phyloP scores from a whole-genome alignment of 1,140 invertebrate genomes.

The Glossosoma conforme region DNA sequence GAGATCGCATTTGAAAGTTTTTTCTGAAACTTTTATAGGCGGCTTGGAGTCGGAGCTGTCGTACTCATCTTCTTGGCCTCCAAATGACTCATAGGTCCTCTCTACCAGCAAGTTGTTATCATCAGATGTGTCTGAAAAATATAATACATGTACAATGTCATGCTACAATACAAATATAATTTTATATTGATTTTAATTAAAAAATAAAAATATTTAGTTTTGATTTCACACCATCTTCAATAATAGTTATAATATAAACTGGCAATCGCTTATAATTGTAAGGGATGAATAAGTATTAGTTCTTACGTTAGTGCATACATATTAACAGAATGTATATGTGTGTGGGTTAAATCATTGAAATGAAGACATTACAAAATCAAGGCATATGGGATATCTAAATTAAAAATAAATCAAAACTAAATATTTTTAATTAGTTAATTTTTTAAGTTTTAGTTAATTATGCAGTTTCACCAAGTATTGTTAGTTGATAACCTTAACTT shows the following conservation, averaged over 20 bases:
- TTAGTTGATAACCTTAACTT: too few relatives aligned
- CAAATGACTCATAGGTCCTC: slow-evolving; percentile 17
- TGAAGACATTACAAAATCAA: too few relatives aligned
- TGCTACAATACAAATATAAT: background rate
- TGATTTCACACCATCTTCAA: too few relatives aligned
- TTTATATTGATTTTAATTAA: too few relatives aligned
- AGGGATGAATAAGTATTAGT: background rate
- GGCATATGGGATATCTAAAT: background rate
- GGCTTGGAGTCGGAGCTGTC: slow-evolving; percentile 27
- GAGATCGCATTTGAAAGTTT: slow-evolving; percentile 27
- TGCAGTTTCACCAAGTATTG: too few relatives aligned
- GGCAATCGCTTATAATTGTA: background rate
- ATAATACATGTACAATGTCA: background rate
- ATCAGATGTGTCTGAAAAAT: slow-evolving; percentile 26
- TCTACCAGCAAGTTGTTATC: slow-evolving; percentile 26
- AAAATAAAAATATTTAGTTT: too few relatives aligned
- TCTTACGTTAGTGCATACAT: too few relatives aligned
- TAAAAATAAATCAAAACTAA: background rate
- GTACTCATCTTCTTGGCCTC: slow-evolving; percentile 23
- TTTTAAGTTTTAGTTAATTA: too few relatives aligned
- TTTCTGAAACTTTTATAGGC: slow-evolving; percentile 14
- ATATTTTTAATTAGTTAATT: too few relatives aligned
- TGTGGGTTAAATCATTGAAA: too few relatives aligned
- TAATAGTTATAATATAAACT: too few relatives aligned
- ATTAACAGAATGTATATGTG: too few relatives aligned